Percentiles rank a stretch among this genome's conserved stretches.
These are phyloP conservation scores for Ctenopoma kingsleyae DNA, from an alignment of 2,797 vertebrate species.

Conservation along the genomic window DNA sequence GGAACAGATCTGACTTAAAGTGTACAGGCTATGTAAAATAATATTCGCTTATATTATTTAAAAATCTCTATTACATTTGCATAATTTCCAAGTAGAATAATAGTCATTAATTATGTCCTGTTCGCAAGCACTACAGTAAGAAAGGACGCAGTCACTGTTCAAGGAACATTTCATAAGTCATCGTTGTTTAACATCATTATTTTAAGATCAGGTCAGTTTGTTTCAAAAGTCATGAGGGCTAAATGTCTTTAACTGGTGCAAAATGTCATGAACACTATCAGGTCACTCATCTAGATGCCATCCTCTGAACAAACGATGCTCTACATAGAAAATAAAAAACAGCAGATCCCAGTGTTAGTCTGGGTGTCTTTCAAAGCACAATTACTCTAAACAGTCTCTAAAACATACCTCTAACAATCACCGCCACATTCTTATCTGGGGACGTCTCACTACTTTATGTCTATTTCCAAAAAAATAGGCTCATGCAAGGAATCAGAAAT, in stretches of 20 bases:
- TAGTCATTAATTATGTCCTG: neutral
- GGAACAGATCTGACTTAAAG: neutral
- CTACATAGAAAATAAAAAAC: slow-evolving; percentile 29
- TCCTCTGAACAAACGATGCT: slow-evolving; percentile 43
- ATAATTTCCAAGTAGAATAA: neutral
- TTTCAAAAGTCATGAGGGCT: slow-evolving; percentile 33
- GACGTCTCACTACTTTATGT: slow-evolving; percentile 34
- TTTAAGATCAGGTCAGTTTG: slow-evolving; percentile 22
- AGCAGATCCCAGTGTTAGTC: slow-evolving; percentile 4
- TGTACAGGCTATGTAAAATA: neutral
- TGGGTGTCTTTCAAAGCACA: slow-evolving; percentile 18
- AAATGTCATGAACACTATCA: slow-evolving; percentile 47
- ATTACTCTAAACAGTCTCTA: slow-evolving; percentile 45
- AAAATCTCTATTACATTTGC: neutral
- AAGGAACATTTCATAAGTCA: neutral
- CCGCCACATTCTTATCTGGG: slow-evolving; percentile 40
- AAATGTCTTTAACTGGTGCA: slow-evolving; percentile 60
- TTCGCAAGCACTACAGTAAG: neutral
- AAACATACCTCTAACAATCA: slow-evolving; percentile 71
- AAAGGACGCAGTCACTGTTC: neutral
- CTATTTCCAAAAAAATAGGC: slow-evolving; percentile 54
- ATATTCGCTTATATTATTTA: neutral
- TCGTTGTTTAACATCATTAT: slow-evolving; percentile 7
- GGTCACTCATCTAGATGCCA: slow-evolving; percentile 45
- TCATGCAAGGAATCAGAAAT: slow-evolving; percentile 44